These are phyloP conservation scores for Caenorhabditis imperialis DNA, from an alignment of 2,888 invertebrate species.

Conservation along the genomic window DNA sequence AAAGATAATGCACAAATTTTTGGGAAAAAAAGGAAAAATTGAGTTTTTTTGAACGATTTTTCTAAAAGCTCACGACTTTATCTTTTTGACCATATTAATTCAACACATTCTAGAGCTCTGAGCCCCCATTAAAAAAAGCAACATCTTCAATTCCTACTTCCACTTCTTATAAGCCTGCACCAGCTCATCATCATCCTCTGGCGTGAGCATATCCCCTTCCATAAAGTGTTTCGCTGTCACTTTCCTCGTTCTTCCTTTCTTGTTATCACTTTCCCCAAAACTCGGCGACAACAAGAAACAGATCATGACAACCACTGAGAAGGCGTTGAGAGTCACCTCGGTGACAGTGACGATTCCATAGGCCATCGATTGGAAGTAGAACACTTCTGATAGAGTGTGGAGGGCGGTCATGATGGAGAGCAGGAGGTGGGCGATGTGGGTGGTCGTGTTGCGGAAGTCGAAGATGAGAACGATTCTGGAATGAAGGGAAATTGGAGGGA, in stretches of 20 bases:
- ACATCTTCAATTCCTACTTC: no score
- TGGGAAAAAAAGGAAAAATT: no score
- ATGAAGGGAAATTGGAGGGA: not conserved
- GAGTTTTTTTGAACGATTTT: no score
- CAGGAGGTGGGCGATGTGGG: conserved; percentile 55
- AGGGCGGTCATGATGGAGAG: conserved; percentile 33
- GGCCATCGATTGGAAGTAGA: conserved; percentile 51
- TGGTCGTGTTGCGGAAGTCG: conserved; percentile 32
- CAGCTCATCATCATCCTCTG: conserved; percentile 49
- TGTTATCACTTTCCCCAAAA: conserved; percentile 5
- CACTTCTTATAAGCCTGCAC: conserved; percentile 48
- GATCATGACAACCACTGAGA: conserved; percentile 46
- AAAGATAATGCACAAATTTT: no score
- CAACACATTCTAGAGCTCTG: no score
- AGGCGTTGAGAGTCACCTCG: conserved; percentile 54
- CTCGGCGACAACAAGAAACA: conserved; percentile 14
- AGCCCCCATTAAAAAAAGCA: no score
- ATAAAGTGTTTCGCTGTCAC: conserved; percentile 52
- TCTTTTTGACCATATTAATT: no score
- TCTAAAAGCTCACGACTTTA: no score
- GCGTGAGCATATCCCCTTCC: conserved; percentile 48
- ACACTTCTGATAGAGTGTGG: conserved; percentile 56
- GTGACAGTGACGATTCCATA: conserved; percentile 53
- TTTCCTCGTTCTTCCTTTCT: conserved; percentile 12
- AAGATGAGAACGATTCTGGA: conserved; percentile 53